Base-by-base conservation (phyloP, 2,797 vertebrate species). In the Pantherophis vulpinus region DNA sequence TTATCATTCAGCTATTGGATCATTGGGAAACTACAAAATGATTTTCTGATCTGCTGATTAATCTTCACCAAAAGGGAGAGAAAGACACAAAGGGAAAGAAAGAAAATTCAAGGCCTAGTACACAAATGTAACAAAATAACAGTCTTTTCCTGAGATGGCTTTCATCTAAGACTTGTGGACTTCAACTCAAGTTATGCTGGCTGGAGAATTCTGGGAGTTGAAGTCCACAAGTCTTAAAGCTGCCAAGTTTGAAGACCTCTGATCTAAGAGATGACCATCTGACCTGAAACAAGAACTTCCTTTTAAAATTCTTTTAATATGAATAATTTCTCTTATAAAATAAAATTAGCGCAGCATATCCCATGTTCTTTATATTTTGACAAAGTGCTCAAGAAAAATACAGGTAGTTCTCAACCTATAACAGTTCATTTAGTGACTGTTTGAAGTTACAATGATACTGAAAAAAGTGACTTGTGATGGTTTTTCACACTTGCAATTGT, bases 251-350 rank as follows among this genome's bases (percentile, higher is more conserved):
- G 47, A 51, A 51, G 47, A 51, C 7, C 47, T 51, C 47, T 51
- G 47, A 51, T 51, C 47, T 37, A 23, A 23, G 18, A 23, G 32
- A 79, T 79, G 42, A 10, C 32, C 18, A 20, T 23, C 74, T 79
- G 37, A 37, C 8, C 74, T 79, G 32, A 79, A 79, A 79, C 2
- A 79, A 79, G 74, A 79, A 79, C 18, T 42, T 79, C 10, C 18
- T 79, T 79, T 79, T 20, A 37, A 37, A 86, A 70, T 54, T 37
- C n/a, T 56, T 55, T 90, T 90, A 88, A 93, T 86, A 90, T 91
- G 86, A 91, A 70, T 89, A 88, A n/a, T 56, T 89, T 93, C 89
- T 58, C 16, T 60, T 92, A 4, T 14, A 51, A 94, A 79, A 51
- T 91, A 37, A 60, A 61, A 23, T 25, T 37, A 42, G n/a, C 16